phyloP scores from a whole-genome alignment of 2,888 invertebrate genomes.

The Saturnia pavonia region DNA sequence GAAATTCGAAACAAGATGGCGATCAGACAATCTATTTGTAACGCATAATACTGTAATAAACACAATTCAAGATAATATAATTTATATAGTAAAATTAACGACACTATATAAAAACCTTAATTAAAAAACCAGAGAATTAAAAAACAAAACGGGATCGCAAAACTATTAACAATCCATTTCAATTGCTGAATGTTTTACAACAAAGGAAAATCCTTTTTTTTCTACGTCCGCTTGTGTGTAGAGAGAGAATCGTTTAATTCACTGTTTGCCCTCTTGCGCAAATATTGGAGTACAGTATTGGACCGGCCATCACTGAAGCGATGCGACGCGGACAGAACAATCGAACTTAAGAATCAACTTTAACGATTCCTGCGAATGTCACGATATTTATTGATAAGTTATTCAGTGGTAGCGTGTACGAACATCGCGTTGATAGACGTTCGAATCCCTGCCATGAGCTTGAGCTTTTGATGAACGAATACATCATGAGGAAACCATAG shows the following conservation, averaged over 20 bases:
- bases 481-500: too few species aligned
- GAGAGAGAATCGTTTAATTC: slow-evolving; percentile 58
- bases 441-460: too few species aligned
- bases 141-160: neutral
- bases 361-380: slow-evolving; percentile 35
- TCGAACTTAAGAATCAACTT: slow-evolving; percentile 46
- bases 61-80: too few species aligned
- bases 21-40: too few species aligned
- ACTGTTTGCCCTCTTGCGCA: slow-evolving; percentile 55
- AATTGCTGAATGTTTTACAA: neutral
- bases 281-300: slow-evolving; percentile 61
- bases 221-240: slow-evolving; percentile 25
- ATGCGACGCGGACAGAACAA: slow-evolving; percentile 34
- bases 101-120: neutral
- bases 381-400: neutral
- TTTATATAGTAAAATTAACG: neutral
- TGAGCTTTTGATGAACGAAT: too few species aligned
- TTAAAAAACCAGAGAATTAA: neutral
- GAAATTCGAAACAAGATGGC: too few species aligned
- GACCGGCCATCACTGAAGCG: slow-evolving; percentile 22
- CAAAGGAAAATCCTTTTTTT: slow-evolving; percentile 36
- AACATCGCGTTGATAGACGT: too few species aligned
- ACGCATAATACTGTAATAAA: too few species aligned
- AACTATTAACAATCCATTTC: slow-evolving; percentile 25
- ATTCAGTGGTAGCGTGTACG: too few species aligned